A percentile compares a stretch with the other conserved stretches of the same genome.
These are phyloP conservation scores for Phyto melanocephala DNA, from an alignment of 2,888 invertebrate species.

Conservation along the genomic window DNA sequence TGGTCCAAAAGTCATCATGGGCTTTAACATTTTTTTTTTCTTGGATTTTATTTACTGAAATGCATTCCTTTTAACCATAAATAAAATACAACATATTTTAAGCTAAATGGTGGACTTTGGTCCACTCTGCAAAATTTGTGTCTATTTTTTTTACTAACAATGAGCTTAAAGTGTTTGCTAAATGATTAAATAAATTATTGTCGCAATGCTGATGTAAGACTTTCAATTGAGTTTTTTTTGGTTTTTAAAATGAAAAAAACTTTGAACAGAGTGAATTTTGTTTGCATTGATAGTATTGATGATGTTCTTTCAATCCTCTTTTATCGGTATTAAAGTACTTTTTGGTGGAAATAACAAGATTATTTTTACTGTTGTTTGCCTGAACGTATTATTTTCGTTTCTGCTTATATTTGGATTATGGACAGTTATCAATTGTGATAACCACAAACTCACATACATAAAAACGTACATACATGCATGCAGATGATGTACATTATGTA, in stretches of 20 bases:
- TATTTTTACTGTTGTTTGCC: not conserved
- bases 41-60: too few relatives aligned
- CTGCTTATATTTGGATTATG: not conserved
- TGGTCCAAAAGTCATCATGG: too few relatives aligned
- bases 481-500: not conserved
- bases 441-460: not conserved
- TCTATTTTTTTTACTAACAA: too few relatives aligned
- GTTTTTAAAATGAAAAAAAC: not conserved
- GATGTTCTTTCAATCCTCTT: too few relatives aligned
- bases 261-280: not conserved
- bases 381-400: not conserved
- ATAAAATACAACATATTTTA: too few relatives aligned
- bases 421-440: not conserved
- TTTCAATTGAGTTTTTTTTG: not conserved
- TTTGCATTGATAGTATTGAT: not conserved
- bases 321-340: not conserved
- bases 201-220: not conserved
- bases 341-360: not conserved
- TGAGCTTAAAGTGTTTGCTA: too few relatives aligned
- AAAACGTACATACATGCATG: not conserved
- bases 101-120: too few relatives aligned
- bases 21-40: too few relatives aligned
- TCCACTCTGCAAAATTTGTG: too few relatives aligned
- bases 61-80: too few relatives aligned
- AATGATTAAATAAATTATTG: not conserved